Percentiles rank a stretch among this genome's conserved stretches.
Evolutionary conservation across 2,888 invertebrate genomes (phyloP).

Genomic region (Polydrusus cervinus): DNA sequence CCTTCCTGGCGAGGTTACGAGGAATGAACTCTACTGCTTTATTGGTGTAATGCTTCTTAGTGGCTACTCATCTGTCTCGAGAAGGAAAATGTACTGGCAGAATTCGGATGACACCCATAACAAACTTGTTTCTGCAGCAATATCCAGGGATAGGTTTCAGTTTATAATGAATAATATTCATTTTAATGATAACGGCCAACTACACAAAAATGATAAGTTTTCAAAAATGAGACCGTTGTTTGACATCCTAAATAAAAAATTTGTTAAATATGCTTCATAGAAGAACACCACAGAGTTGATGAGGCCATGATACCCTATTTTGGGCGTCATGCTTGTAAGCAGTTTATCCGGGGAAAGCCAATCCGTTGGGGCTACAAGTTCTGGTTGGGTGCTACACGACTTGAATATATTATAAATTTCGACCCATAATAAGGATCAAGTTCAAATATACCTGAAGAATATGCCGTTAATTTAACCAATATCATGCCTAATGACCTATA

Average conservation of each 20-base stretch:
- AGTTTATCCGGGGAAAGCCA: constrained; percentile 59
- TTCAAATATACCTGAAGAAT: constrained; percentile 9
- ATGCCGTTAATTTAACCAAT: too few species aligned
- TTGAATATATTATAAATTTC: constrained; percentile 59
- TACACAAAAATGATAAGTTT: background rate
- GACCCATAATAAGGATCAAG: constrained; percentile 58
- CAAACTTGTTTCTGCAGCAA: too few species aligned
- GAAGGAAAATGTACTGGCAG: too few species aligned
- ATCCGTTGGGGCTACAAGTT: constrained; percentile 60
- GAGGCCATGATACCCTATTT: constrained; percentile 46
- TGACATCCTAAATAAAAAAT: constrained; percentile 9
- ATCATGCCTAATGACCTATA: too few species aligned
- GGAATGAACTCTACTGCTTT: too few species aligned
- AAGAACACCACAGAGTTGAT: too few species aligned
- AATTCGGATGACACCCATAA: too few species aligned
- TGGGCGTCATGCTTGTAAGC: constrained; percentile 59
- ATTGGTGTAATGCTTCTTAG: too few species aligned
- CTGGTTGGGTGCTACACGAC: constrained; percentile 57
- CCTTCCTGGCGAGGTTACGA: too few species aligned
- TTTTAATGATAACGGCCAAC: background rate
- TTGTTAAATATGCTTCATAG: background rate
- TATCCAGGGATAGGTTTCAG: too few species aligned
- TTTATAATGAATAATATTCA: background rate
- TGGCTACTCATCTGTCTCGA: too few species aligned
- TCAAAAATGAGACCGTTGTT: constrained; percentile 17